A percentile compares a stretch with the other conserved stretches of the same genome.
These are phyloP conservation scores for Cyprinus carpio DNA, from an alignment of 2,113 vertebrate species.

Conservation along the genomic window DNA sequence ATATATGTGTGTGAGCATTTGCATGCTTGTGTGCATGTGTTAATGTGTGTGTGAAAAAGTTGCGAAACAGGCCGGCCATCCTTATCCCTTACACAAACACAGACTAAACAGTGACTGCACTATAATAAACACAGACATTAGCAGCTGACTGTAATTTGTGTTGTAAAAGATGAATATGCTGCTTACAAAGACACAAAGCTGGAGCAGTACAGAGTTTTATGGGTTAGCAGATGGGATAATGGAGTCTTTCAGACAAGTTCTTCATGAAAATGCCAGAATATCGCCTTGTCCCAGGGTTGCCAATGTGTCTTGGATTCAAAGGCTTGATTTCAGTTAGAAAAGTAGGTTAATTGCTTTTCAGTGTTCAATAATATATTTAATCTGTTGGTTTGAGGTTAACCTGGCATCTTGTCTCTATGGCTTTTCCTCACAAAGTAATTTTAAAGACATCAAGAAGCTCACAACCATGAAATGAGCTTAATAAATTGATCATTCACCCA, in stretches of 20 bases:
- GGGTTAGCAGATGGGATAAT: not conserved
- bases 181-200: slow-evolving; percentile 31
- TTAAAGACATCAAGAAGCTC: slow-evolving; percentile 10
- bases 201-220: slow-evolving; percentile 3
- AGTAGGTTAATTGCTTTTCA: slow-evolving; percentile 39
- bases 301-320: slow-evolving; percentile 1
- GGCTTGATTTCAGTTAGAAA: slow-evolving; percentile 13
- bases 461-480: slow-evolving; percentile 7
- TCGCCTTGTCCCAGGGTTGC: not conserved
- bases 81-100: slow-evolving; percentile 10
- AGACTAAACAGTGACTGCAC: slow-evolving; percentile 45
- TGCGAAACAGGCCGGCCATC: slow-evolving; percentile 10
- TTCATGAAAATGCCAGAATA: not conserved
- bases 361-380: slow-evolving; percentile 3
- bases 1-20: not conserved
- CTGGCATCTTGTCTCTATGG: slow-evolving; percentile 13
- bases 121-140: slow-evolving; percentile 46
- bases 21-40: slow-evolving; percentile 17
- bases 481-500: not conserved
- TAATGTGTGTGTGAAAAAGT: slow-evolving; percentile 22
- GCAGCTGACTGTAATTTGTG: slow-evolving; percentile 29
- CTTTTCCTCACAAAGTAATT: slow-evolving; percentile 4
- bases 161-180: slow-evolving; percentile 43
- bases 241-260: not conserved
- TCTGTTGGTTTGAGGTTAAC: slow-evolving; percentile 7